Evolutionary conservation across 2,797 vertebrate species (phyloP), one percentile per base, ranked within the genome.

Genomic region (Cyprinella venusta): DNA sequence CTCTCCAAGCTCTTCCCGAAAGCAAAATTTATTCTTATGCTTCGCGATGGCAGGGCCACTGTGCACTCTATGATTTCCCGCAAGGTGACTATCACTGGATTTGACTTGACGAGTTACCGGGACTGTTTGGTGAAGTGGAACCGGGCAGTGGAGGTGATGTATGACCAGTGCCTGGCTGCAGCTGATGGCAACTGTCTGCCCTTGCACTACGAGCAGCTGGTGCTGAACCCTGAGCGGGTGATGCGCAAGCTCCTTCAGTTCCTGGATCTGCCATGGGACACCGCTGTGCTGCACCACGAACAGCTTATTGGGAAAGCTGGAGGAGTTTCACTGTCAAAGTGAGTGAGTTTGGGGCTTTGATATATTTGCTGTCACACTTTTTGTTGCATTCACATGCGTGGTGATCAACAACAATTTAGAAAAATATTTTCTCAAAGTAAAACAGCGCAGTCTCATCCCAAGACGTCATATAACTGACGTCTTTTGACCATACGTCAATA

Each of bases 41-140:
- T 99, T 0, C 94, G 97, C 33, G 98, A 99, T 10, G 98, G 98
- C 3, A 95, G 98, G 0, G 98, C 98, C 0, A 98, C 98, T 0
- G 98, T 99, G 64, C 97, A 99, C 82, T 99, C 97, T 24, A 99
- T 99, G 98, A 99, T 99, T 88, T 99, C 98, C n/a, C 95, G 97
- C 48, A 99, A 98, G 88, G 98, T 99, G 83, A 99, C 98, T 0
- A 99, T 99, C 19, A 97, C 98, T 0, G 98, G 98, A 0, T 99
- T 99, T 88, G 98, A 99, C 90, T 92, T 99, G 33, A 96, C 95
- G 86, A 99, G 97, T 93, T 99, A 98, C 86, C 91, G 98, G 85
- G 98, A 99, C 93, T 99, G 98, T 90, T 91, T 99, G 91, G 97
- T 95, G 90, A 99, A 99, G 92, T 99, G 98, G 98, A 99, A 98